Base-by-base conservation (phyloP, 2,888 invertebrate genomes). In the Entomobrya proxima region DNA sequence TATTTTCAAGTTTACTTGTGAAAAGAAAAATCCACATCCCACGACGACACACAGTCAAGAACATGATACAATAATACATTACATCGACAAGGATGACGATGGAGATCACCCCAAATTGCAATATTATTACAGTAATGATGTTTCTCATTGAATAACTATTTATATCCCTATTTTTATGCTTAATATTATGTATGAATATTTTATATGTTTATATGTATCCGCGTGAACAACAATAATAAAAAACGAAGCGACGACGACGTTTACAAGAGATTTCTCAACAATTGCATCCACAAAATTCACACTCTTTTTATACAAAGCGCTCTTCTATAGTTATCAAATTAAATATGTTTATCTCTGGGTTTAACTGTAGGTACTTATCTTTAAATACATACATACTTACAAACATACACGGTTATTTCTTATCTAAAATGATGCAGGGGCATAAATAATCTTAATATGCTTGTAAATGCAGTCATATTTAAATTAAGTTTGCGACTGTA, bases 1-100 rank as follows among this genome's bases (percentile, higher is more conserved):
- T 77, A 58, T 55, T 32, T 27, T 77, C 21, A 77, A 44, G 37
- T 27, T 61, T 61, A 77, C 58, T 69, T 83, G 32, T 84, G 69
- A 85, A 85, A 85, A 85, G 85, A 85, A 79, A 72, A 75, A 77
- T 79, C 74, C 85, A 85, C 74, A 79, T 79, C 85, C 85, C 85
- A 85, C 85, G 64, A 67, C 77, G 77, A 78, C 84, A 84, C 72
- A 78, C 84, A 84, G 84, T 78, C 84, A 84, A 77, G 44, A 78
- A 84, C 84, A 84, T 84, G 84, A 84, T 84, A 77, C 84, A 77
- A 77, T 83, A 83, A 76, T 77, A 52, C 35, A 79, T 79, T 78
- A 84, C 84, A 78, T 52, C 44, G 77, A 47, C n/a, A 50, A 75
- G 35, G 61, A 75, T 55, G 55, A 72, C n/a, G 80, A 24, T 72